Conservation (phyloP, 2,888 invertebrate genomes). For the Ornithoptera priamus region DNA sequence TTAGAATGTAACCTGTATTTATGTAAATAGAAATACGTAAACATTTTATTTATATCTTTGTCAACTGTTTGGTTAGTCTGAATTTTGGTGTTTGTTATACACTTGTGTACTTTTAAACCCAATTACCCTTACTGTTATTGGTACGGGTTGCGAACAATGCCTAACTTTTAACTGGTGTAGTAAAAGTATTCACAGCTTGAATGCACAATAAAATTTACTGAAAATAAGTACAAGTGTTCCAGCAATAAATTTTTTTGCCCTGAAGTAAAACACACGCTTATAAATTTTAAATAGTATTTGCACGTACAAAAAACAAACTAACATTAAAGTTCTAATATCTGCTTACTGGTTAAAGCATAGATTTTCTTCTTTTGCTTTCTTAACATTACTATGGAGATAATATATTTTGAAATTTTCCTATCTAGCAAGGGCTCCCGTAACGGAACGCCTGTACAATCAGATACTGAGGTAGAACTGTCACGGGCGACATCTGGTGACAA, state of each 20-base stretch:
- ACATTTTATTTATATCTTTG: too few species aligned
- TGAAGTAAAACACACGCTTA: not conserved
- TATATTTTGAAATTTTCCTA: not conserved
- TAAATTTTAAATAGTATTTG: not conserved
- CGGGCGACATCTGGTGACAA: conserved; percentile 67
- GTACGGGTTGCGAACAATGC: not conserved
- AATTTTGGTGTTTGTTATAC: too few species aligned
- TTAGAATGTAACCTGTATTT: too few species aligned
- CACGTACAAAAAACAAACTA: not conserved
- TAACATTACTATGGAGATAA: not conserved
- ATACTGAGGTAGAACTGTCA: conserved; percentile 93
- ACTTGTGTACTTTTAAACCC: too few species aligned
- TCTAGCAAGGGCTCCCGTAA: conserved; percentile 82
- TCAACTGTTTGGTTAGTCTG: too few species aligned
- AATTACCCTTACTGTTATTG: too few species aligned
- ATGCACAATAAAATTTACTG: not conserved
- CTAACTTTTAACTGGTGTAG: not conserved
- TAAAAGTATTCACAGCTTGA: not conserved
- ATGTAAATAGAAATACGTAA: too few species aligned
- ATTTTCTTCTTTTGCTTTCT: not conserved
- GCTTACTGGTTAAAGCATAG: not conserved
- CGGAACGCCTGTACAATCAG: conserved; percentile 93
- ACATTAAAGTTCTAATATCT: not conserved
- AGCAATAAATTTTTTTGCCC: not conserved
- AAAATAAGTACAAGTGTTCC: not conserved